Evolutionary conservation across 2,888 invertebrate species (phyloP), one percentile per base, ranked within the genome.

Genomic region (Drosophila borealis): DNA sequence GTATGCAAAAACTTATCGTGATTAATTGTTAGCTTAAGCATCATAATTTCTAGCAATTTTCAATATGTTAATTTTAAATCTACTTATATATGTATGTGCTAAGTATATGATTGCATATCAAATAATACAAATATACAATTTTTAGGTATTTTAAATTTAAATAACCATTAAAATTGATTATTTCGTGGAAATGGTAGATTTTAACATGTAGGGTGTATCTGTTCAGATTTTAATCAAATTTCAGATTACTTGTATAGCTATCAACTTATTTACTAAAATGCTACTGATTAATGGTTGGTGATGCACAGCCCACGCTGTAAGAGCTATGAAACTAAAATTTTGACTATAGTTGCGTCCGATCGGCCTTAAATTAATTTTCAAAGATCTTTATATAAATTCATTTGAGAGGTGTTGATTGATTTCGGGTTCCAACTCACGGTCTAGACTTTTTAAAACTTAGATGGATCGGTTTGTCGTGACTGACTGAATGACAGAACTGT

Each of bases 41-140:
- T 65, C 66, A 66, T 70, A 54, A 68, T 48, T 68, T 45, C 62
- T 41, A 66, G 37, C 54, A 46, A 76, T 54, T 72, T 62, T 42
- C 6, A 42, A 63, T 44, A 78, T 39, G 63, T 70, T 78, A 65
- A 61, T 57, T 69, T 80, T 50, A 39, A 70, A 60, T 50, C 50
- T 29, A 70, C 25, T 36, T 67, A 56, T 67, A 79, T 88, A 53
- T 73, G 63, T 75, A 72, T 81, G 78, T 81, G 70, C 75, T 81
- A 82, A 87, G 85, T 87, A 83, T 70, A 46, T 44, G 50, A 64
- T 25, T 70, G 65, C 70, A 46, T 55, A 53, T 55, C 21, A 34
- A 37, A 17, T 5, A 50, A 54, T 45, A 17, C 29, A 41, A 46
- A 11, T 34, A 37, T 37, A 17, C n/a, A 66, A 62, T 34, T 59